Percentiles rank a stretch among this genome's conserved stretches.
phyloP scores from a whole-genome alignment of 2,888 invertebrate species.

The Masnerella sp. region DNA sequence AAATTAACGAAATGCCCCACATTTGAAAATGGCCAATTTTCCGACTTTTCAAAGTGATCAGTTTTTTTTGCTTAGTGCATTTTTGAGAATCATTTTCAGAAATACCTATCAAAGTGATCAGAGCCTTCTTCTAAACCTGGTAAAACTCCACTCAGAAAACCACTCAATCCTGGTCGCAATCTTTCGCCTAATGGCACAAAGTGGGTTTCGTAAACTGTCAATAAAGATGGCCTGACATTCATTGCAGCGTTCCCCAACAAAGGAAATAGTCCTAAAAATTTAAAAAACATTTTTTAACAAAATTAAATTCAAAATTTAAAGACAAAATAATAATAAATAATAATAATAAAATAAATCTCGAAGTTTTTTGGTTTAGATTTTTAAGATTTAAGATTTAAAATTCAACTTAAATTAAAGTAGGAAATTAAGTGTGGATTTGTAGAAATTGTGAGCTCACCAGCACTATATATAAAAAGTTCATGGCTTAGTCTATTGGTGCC shows the following conservation, averaged over 20 bases:
- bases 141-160: constrained; percentile 91
- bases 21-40: background rate
- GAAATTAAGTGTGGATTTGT: background rate
- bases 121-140: constrained; percentile 93
- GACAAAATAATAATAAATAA: no score
- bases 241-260: constrained; percentile 92
- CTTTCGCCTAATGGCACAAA: constrained; percentile 89
- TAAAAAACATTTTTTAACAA: constrained; percentile 24
- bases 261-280: constrained; percentile 87
- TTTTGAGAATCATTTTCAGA: no score
- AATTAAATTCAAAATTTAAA: background rate
- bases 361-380: no score
- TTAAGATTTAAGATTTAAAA: no score
- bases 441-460: constrained; percentile 78
- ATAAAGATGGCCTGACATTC: constrained; percentile 89
- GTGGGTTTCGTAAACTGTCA: constrained; percentile 91
- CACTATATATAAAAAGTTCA: constrained; percentile 90
- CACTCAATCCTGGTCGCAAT: constrained; percentile 89
- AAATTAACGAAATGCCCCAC: no score
- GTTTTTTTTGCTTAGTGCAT: no score
- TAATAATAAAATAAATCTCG: no score
- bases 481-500: constrained; percentile 88
- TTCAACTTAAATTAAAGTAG: no score
- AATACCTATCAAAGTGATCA: constrained; percentile 89
- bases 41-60: no score